Evolutionary conservation across 2,888 invertebrate genomes (phyloP).

Genomic region (Phortica okadai): DNA sequence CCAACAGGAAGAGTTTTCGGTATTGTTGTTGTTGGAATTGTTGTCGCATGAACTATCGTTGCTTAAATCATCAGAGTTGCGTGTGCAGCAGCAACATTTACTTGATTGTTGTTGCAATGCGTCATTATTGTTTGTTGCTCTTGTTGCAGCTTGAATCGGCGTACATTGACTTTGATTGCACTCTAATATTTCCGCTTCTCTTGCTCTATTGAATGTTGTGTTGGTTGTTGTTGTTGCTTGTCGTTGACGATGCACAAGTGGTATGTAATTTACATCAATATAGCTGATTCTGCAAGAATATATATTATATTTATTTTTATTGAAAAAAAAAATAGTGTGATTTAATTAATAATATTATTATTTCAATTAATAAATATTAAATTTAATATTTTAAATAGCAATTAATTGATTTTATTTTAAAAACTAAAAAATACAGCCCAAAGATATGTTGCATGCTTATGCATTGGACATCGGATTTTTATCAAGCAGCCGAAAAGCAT

Average conservation of each 20-base stretch:
- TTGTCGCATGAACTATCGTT: slow-evolving; percentile 31
- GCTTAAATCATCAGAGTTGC: slow-evolving; percentile 44
- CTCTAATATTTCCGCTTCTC: not conserved
- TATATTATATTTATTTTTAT: not conserved
- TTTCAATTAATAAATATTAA: not conserved
- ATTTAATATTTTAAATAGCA: not conserved
- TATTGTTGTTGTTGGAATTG: slow-evolving; percentile 32
- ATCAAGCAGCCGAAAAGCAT: slow-evolving; percentile 49
- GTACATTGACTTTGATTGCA: not conserved
- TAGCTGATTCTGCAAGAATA: slow-evolving; percentile 48
- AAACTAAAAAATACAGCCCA: not conserved
- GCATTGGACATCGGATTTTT: not conserved
- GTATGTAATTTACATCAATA: slow-evolving; percentile 49
- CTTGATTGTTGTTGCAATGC: slow-evolving; percentile 28
- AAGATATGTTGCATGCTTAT: slow-evolving; percentile 22
- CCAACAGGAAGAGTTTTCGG: slow-evolving; percentile 48
- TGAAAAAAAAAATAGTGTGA: not conserved
- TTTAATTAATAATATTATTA: too few relatives aligned
- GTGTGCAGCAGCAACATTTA: slow-evolving; percentile 56
- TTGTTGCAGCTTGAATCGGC: not conserved
- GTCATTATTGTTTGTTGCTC: not conserved
- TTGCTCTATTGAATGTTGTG: not conserved
- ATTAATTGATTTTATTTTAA: too few relatives aligned
- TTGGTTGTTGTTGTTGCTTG: not conserved
- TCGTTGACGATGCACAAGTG: slow-evolving; percentile 42